These are phyloP conservation scores for Heliconius hermathena DNA, from an alignment of 1,140 invertebrate species.

Conservation along the genomic window DNA sequence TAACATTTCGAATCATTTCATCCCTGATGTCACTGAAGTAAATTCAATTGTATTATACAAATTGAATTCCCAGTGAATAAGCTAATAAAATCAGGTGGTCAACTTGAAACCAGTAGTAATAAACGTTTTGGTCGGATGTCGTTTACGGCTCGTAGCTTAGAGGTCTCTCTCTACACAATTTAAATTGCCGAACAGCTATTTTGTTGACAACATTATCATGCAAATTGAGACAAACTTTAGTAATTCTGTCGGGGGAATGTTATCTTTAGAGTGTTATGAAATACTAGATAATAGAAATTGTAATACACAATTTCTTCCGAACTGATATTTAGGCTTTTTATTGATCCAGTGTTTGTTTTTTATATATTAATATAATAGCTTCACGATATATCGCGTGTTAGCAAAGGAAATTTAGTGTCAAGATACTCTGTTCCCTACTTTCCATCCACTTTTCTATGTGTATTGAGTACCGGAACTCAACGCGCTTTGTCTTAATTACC, in stretches of 20 bases:
- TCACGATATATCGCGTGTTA: too few relatives aligned
- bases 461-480: too few relatives aligned
- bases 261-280: not conserved
- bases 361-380: too few relatives aligned
- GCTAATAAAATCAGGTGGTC: slow-evolving; percentile 13
- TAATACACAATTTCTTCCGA: too few relatives aligned
- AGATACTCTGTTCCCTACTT: too few relatives aligned
- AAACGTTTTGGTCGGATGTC: not conserved
- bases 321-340: too few relatives aligned
- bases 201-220: not conserved
- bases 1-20: not conserved
- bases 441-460: too few relatives aligned
- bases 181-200: not conserved
- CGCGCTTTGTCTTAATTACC: too few relatives aligned
- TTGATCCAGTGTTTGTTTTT: too few relatives aligned
- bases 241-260: not conserved
- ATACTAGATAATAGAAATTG: too few relatives aligned
- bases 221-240: slow-evolving; percentile 9
- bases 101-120: not conserved
- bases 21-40: not conserved
- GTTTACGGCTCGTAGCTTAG: not conserved
- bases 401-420: too few relatives aligned
- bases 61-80: not conserved
- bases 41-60: not conserved
- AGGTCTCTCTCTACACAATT: not conserved